These are phyloP conservation scores for Heliconius eleuchia DNA, from an alignment of 1,140 invertebrate species.

Conservation along the genomic window DNA sequence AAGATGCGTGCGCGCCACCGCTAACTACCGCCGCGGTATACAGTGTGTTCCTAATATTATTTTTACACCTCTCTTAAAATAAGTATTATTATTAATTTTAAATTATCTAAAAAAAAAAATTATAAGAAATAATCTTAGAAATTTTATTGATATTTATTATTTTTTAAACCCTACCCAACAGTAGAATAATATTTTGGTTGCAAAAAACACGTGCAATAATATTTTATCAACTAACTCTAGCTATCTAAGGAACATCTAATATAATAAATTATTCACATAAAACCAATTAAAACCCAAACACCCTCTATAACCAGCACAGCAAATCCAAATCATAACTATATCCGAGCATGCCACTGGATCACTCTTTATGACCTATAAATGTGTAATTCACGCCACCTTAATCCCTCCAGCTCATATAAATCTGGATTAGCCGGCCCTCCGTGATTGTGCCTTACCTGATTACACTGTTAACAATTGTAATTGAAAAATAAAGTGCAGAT, in stretches of 20 bases:
- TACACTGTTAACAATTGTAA: constrained; percentile 79
- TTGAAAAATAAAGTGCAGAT: constrained; percentile 72
- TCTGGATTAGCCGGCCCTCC: constrained; percentile 75
- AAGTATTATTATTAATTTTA: too few relatives aligned
- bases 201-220: too few relatives aligned
- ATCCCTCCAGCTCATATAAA: constrained; percentile 75
- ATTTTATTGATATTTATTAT: too few relatives aligned
- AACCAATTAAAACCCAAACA: constrained; percentile 12
- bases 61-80: not conserved
- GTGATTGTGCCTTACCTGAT: constrained; percentile 74
- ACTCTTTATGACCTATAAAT: constrained; percentile 80
- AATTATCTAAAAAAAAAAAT: too few relatives aligned
- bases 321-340: constrained; percentile 74
- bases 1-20: constrained; percentile 64
- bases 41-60: constrained; percentile 41
- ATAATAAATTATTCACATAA: not conserved
- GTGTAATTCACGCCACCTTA: constrained; percentile 80
- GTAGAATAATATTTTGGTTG: too few relatives aligned
- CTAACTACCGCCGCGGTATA: constrained; percentile 68
- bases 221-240: not conserved
- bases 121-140: too few relatives aligned
- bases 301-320: constrained; percentile 41
- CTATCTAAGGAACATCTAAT: not conserved
- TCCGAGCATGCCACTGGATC: constrained; percentile 75
- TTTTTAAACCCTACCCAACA: too few relatives aligned